Percentiles rank a stretch among this genome's conserved stretches.
phyloP scores from a whole-genome alignment of 2,888 invertebrate species.

The Hanleya hanleyi region DNA sequence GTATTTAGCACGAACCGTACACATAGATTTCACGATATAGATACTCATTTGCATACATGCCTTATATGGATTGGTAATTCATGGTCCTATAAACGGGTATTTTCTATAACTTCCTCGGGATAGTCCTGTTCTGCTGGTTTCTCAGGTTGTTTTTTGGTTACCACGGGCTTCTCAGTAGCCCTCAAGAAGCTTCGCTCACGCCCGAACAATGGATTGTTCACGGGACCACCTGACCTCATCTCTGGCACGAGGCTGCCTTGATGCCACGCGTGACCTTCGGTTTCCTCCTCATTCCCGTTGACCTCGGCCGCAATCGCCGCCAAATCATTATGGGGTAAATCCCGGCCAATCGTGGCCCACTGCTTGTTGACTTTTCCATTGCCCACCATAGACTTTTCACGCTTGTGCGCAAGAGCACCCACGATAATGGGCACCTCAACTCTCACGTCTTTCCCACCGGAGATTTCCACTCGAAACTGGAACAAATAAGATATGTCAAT shows the following conservation, averaged over 20 bases:
- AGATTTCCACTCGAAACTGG: constrained; percentile 68
- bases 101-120: constrained; percentile 47
- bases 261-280: constrained; percentile 50
- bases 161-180: neutral
- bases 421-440: constrained; percentile 65
- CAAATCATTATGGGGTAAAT: neutral
- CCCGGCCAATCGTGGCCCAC: constrained; percentile 45
- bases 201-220: constrained; percentile 15
- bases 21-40: no score
- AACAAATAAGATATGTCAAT: constrained; percentile 70
- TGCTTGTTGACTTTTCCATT: constrained; percentile 45
- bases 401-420: constrained; percentile 57
- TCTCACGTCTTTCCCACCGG: constrained; percentile 58
- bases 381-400: constrained; percentile 40
- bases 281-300: constrained; percentile 19
- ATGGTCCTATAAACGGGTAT: constrained; percentile 49
- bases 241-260: constrained; percentile 34
- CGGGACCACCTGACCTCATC: constrained; percentile 8
- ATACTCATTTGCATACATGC: no score
- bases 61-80: no score
- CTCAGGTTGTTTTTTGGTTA: neutral
- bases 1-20: no score
- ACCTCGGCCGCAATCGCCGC: neutral
- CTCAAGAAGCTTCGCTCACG: constrained; percentile 1
- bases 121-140: neutral